Conservation (phyloP, 2,888 invertebrate genomes). For the Limnephilus rhombicus region DNA sequence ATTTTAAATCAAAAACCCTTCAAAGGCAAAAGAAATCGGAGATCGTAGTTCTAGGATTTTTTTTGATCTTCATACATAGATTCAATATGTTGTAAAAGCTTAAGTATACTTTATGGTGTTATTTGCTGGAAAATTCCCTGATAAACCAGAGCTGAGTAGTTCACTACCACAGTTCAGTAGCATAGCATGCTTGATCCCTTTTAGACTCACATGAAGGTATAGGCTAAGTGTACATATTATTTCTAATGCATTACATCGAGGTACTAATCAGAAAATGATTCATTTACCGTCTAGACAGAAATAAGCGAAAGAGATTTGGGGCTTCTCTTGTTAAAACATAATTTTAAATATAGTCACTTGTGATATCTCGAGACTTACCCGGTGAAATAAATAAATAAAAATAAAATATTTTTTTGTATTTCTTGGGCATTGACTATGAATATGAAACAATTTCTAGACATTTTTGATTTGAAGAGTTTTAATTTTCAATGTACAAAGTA, state of each 20-base stretch:
- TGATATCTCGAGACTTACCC: neutral
- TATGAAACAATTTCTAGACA: no score
- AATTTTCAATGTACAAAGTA: no score
- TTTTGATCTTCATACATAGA: neutral
- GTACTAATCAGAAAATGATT: constrained; percentile 5
- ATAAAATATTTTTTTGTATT: no score
- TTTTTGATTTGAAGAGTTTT: no score
- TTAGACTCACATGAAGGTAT: neutral
- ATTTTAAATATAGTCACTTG: neutral
- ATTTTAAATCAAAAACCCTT: neutral
- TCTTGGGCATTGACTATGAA: no score
- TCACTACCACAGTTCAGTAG: neutral
- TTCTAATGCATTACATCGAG: neutral
- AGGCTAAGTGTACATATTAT: neutral
- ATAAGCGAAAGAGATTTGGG: neutral
- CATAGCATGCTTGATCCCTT: neutral
- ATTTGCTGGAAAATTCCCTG: neutral
- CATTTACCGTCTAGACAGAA: constrained; percentile 4
- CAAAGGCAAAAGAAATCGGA: neutral
- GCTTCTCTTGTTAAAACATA: neutral
- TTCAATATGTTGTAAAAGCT: neutral
- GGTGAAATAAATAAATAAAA: no score
- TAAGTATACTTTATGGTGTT: neutral
- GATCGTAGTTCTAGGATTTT: neutral
- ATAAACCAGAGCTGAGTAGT: neutral